These are phyloP conservation scores for Drosophila nigricruria DNA, from an alignment of 2,888 invertebrate genomes.

Conservation along the genomic window DNA sequence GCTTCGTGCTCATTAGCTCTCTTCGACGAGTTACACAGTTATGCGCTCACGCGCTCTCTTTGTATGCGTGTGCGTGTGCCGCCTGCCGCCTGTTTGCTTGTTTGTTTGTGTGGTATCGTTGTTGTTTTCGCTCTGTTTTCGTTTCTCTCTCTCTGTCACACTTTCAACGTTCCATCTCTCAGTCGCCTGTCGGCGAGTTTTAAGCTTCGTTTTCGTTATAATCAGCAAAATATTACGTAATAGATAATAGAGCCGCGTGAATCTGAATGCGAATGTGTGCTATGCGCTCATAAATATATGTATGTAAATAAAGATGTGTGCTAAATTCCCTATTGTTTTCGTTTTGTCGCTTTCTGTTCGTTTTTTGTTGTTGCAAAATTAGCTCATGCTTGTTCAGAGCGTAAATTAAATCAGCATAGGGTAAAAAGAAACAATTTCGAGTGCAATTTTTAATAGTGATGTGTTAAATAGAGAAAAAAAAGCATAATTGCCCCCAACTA, in stretches of 20 bases:
- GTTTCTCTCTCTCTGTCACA: slow-evolving; percentile 21
- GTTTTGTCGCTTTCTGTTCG: slow-evolving; percentile 28
- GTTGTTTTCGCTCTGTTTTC: slow-evolving; percentile 51
- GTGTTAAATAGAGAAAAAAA: slow-evolving; percentile 16
- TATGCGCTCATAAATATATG: slow-evolving; percentile 24
- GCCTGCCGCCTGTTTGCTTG: slow-evolving; percentile 29
- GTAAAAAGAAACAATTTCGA: slow-evolving; percentile 14
- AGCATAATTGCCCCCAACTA: slow-evolving; percentile 42
- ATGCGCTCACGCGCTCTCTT: slow-evolving; percentile 35
- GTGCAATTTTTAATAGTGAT: slow-evolving; percentile 44
- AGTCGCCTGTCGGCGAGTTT: slow-evolving; percentile 54
- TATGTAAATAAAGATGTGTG: slow-evolving; percentile 62
- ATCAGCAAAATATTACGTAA: slow-evolving; percentile 79
- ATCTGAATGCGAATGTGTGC: slow-evolving; percentile 33
- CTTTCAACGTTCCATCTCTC: slow-evolving; percentile 22
- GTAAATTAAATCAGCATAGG: slow-evolving; percentile 49
- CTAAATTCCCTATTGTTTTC: slow-evolving; percentile 60
- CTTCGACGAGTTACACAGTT: slow-evolving; percentile 25
- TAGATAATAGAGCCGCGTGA: slow-evolving; percentile 71
- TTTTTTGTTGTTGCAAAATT: slow-evolving; percentile 45
- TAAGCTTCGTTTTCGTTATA: slow-evolving; percentile 74
- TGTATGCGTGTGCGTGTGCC: slow-evolving; percentile 49
- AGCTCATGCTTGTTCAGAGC: slow-evolving; percentile 48
- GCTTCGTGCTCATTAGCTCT: slow-evolving; percentile 38
- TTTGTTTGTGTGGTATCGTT: slow-evolving; percentile 38